Conservation (phyloP, 2,797 vertebrate species). For the Chaetophractus vellerosus region DNA sequence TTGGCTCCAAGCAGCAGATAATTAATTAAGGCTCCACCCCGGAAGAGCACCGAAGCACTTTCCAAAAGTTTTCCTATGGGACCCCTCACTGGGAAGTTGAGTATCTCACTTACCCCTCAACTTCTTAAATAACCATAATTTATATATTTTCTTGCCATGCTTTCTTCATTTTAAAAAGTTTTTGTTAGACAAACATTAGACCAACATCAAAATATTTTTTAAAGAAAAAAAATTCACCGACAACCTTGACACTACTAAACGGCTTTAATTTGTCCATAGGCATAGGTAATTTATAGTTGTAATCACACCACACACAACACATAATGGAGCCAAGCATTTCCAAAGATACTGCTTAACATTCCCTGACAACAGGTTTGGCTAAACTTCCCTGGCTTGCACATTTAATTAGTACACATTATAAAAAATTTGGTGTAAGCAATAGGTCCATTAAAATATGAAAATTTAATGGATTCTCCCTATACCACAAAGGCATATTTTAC, state of each 20-base stretch:
- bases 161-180: conserved; percentile 23
- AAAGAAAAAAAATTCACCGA: conserved; percentile 34
- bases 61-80: background rate
- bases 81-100: background rate
- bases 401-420: conserved; percentile 31
- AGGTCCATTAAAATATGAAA: background rate
- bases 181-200: conserved; percentile 44
- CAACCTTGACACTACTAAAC: background rate
- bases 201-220: conserved; percentile 65
- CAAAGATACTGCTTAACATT: background rate
- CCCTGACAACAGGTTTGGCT: background rate
- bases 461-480: background rate
- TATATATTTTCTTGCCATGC: conserved; percentile 11
- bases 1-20: conserved; percentile 28
- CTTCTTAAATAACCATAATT: conserved; percentile 6
- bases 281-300: background rate
- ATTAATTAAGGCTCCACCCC: background rate
- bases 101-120: background rate
- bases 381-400: background rate
- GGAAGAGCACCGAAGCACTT: background rate
- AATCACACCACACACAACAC: background rate
- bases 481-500: background rate
- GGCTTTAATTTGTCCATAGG: background rate
- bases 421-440: background rate
- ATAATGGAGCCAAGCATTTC: background rate